Conservation (phyloP, 1,140 invertebrate genomes). For the Helicoverpa zea region DNA sequence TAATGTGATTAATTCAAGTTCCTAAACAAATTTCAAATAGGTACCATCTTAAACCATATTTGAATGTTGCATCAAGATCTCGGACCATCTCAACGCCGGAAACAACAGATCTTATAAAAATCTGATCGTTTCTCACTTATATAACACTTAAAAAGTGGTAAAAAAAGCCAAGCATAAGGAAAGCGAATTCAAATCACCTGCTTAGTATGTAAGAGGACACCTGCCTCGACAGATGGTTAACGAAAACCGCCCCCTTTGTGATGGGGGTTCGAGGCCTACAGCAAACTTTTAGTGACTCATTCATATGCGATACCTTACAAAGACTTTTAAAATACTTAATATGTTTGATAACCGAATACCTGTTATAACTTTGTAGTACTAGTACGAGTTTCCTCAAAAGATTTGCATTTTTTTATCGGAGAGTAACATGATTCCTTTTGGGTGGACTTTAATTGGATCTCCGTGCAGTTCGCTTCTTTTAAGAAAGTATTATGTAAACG, state of each 20-base stretch:
- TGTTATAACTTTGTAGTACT: conserved; percentile 19
- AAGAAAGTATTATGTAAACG: conserved; percentile 50
- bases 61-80: neutral
- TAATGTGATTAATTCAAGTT: too few species aligned
- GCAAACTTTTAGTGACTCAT: conserved; percentile 27
- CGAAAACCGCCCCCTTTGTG: conserved; percentile 70
- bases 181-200: conserved; percentile 82
- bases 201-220: conserved; percentile 80
- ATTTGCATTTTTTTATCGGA: neutral
- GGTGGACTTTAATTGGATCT: conserved; percentile 15
- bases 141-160: conserved; percentile 32
- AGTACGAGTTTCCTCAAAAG: conserved; percentile 2
- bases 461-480: conserved; percentile 23
- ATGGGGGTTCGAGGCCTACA: conserved; percentile 51
- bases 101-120: conserved; percentile 37
- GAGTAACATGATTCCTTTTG: conserved; percentile 13
- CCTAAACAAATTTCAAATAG: too few species aligned
- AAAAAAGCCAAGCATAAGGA: conserved; percentile 52
- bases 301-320: conserved; percentile 21
- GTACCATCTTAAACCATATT: neutral
- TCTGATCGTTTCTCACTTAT: conserved; percentile 43
- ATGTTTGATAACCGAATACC: conserved; percentile 22
- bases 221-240: conserved; percentile 79
- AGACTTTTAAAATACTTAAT: neutral
- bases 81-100: conserved; percentile 30